Conservation (phyloP, 2,797 vertebrate genomes). For the Cynopterus sphinx region DNA sequence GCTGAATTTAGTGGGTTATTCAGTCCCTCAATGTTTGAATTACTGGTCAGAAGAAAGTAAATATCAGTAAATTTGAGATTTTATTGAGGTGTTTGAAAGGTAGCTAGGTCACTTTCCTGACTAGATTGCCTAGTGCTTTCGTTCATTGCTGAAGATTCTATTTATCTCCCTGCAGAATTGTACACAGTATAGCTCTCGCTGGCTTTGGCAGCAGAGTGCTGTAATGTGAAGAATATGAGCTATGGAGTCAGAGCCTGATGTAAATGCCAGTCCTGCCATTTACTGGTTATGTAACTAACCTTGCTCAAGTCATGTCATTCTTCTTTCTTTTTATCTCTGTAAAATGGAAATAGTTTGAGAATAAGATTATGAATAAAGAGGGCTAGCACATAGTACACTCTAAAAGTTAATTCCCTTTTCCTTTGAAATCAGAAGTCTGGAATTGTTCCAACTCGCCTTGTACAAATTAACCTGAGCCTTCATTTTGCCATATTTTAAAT, state of each 20-base stretch:
- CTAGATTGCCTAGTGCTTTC: neutral
- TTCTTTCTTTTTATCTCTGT: neutral
- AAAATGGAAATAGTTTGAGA: neutral
- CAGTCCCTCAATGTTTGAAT: neutral
- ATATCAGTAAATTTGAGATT: neutral
- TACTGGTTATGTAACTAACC: neutral
- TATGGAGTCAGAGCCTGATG: neutral
- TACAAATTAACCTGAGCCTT: neutral
- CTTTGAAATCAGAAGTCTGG: neutral
- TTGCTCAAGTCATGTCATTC: neutral
- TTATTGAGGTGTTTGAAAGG: neutral
- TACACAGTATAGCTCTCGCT: neutral
- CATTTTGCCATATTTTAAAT: neutral
- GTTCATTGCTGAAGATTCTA: neutral
- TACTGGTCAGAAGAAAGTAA: constrained; percentile 18
- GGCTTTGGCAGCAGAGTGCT: neutral
- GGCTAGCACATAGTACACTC: neutral
- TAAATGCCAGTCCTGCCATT: neutral
- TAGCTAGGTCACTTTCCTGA: neutral
- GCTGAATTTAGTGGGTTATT: neutral
- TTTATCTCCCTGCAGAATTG: neutral
- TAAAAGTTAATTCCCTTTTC: constrained; percentile 29
- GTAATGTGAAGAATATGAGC: neutral
- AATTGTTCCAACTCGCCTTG: neutral
- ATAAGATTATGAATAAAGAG: neutral